Percentiles rank a stretch among this genome's conserved stretches.
Conservation (phyloP, 2,113 vertebrate species). For the Nibea coibor region DNA sequence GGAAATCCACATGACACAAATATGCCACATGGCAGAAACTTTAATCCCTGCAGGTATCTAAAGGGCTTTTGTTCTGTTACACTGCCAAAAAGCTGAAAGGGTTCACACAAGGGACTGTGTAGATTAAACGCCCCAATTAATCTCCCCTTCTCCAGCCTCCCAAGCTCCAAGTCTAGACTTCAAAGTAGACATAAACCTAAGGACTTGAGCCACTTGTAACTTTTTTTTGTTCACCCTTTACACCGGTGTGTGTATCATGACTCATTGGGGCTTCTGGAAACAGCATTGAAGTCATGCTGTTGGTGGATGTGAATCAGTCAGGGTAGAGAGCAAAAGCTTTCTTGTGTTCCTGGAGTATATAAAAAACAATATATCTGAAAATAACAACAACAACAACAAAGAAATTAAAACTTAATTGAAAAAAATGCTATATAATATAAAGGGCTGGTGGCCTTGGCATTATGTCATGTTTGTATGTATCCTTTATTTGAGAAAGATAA, state of each 20-base stretch:
- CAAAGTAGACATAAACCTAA: conserved; percentile 63
- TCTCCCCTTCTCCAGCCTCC: conserved; percentile 54
- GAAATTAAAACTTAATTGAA: not conserved
- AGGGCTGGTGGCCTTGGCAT: not conserved
- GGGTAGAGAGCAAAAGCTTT: conserved; percentile 19
- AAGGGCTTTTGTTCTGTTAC: conserved; percentile 51
- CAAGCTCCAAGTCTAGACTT: conserved; percentile 62
- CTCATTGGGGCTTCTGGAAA: conserved; percentile 46
- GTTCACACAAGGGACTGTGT: conserved; percentile 54
- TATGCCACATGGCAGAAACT: conserved; percentile 59
- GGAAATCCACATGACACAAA: conserved; percentile 47
- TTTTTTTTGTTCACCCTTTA: conserved; percentile 4
- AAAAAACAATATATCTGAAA: not conserved
- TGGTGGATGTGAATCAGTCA: conserved; percentile 27
- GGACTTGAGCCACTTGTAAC: conserved; percentile 62
- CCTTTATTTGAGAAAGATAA: not conserved
- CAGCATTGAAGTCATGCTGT: conserved; percentile 36
- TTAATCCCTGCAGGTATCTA: conserved; percentile 52
- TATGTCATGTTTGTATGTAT: not conserved
- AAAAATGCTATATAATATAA: no score
- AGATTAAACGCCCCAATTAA: conserved; percentile 72
- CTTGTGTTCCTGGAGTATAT: not conserved
- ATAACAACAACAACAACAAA: not conserved
- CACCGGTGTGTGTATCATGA: conserved; percentile 28
- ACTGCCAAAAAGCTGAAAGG: conserved; percentile 59